Base-by-base conservation (phyloP, 1,140 invertebrate species). In the Calosoma granatense region DNA sequence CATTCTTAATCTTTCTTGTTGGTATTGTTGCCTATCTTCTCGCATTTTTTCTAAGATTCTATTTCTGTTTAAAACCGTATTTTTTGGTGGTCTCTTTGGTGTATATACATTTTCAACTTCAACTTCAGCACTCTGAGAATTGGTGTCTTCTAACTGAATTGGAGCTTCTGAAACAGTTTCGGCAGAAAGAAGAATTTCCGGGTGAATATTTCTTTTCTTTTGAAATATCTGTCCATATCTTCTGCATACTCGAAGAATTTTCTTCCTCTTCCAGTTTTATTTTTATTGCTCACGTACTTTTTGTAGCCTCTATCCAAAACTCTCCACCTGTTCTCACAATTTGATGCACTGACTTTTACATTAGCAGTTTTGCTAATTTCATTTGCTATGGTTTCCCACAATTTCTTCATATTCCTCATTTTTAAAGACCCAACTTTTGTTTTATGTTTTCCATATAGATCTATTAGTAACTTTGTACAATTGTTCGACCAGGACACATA, bases 221-320 rank as follows among this genome's bases (percentile, higher is more conserved):
- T 6, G n/a, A 36, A 36, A 9, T 9, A 36, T 36, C 26, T 36
- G 26, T 59, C 30, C 53, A 61, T 59, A 56, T 59, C 55, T 22
- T 52, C 36, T 2, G 22, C 47, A 43, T 22, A 61, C 51, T 62
- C 58, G 57, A 60, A 62, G n/a, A n/a, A 2, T 59, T 62, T 62
- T 55, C 58, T 52, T 3, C 39, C 58, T 23, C 60, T 51, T 47
- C 58, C 58, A 20, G 58, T 60, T 60, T 36, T 53, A 15, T 52
- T 60, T n/a, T 60, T 22, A 51, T 60, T 62, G 22, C 55, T 47
- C 12, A 60, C 55, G 47, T 57, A 60, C 53, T 60, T 62, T 54
- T 62, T 62, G 22, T 62, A 62, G 47, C 57, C 57, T 53, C 59
- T 54, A 20, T 62, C 58, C 39, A 62, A 19, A 17, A 62, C 59